These are phyloP conservation scores for Oscheius sp. DNA, from an alignment of 1,140 invertebrate genomes.

Conservation along the genomic window DNA sequence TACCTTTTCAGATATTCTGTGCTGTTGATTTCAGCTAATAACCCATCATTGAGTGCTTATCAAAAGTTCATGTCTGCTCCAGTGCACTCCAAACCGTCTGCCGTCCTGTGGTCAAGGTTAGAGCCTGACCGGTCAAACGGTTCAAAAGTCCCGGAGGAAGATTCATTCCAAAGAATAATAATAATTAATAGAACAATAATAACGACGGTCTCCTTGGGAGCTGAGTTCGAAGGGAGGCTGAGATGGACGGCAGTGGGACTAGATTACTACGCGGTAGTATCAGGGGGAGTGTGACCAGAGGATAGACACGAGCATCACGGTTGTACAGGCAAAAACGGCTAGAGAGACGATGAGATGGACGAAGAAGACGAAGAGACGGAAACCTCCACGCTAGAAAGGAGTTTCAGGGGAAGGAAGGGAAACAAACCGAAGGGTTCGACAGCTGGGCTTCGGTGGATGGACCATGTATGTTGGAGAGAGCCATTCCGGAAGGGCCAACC, in stretches of 20 bases:
- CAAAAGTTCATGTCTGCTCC: background rate
- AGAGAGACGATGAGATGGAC: conserved; percentile 21
- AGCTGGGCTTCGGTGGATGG: conserved; percentile 17
- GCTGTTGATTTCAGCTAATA: background rate
- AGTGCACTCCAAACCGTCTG: background rate
- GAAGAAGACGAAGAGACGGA: conserved; percentile 27
- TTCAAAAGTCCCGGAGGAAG: background rate
- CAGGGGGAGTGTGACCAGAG: conserved; percentile 10
- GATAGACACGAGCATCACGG: conserved; percentile 21
- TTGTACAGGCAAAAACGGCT: background rate
- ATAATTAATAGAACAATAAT: too few relatives aligned
- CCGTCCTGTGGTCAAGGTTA: background rate
- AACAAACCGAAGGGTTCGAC: background rate
- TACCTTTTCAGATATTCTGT: too few relatives aligned
- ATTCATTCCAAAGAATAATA: too few relatives aligned
- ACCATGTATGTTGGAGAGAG: conserved; percentile 19
- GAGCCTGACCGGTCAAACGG: background rate
- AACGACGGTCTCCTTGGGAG: background rate
- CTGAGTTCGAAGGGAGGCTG: background rate
- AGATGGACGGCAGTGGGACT: background rate
- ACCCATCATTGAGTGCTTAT: background rate
- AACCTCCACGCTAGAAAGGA: background rate
- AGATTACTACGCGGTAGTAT: background rate
- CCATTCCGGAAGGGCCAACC: conserved; percentile 35
- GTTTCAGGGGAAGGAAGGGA: background rate